Evolutionary conservation across 2,113 vertebrate species (phyloP).

Genomic region (Cinclus cinclus): DNA sequence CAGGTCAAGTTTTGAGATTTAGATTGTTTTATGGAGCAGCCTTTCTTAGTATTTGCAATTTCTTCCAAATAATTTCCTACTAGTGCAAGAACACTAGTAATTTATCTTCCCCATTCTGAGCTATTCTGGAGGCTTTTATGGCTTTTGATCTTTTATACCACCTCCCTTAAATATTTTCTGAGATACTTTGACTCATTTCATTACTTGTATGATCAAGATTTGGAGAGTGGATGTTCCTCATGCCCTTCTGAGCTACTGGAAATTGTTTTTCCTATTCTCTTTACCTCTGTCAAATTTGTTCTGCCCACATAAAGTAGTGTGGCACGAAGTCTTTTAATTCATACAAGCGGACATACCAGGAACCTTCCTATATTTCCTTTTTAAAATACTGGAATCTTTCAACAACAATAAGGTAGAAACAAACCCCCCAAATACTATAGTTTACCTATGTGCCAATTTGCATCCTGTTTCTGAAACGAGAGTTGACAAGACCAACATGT

Average conservation of each 20-base stretch:
- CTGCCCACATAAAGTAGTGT: not conserved
- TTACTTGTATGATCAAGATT: not conserved
- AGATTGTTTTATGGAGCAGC: not conserved
- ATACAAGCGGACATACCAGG: not conserved
- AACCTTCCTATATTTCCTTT: not conserved
- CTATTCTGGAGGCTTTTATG: not conserved
- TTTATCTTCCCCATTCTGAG: not conserved
- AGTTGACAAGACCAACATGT: conserved; percentile 22
- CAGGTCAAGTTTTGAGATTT: not conserved
- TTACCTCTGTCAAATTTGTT: not conserved
- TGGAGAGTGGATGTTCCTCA: not conserved
- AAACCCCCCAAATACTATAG: not conserved
- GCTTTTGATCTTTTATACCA: not conserved
- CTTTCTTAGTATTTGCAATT: not conserved
- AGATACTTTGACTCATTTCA: not conserved
- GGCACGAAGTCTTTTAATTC: not conserved
- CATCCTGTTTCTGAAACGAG: not conserved
- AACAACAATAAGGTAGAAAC: not conserved
- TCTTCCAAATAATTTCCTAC: not conserved
- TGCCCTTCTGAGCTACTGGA: not conserved
- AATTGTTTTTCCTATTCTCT: not conserved
- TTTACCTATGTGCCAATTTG: not conserved
- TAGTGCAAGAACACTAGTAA: not conserved
- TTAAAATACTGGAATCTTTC: not conserved
- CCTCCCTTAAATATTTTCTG: not conserved